phyloP scores from a whole-genome alignment of 2,797 vertebrate species.

The Pangasius krempfi region DNA sequence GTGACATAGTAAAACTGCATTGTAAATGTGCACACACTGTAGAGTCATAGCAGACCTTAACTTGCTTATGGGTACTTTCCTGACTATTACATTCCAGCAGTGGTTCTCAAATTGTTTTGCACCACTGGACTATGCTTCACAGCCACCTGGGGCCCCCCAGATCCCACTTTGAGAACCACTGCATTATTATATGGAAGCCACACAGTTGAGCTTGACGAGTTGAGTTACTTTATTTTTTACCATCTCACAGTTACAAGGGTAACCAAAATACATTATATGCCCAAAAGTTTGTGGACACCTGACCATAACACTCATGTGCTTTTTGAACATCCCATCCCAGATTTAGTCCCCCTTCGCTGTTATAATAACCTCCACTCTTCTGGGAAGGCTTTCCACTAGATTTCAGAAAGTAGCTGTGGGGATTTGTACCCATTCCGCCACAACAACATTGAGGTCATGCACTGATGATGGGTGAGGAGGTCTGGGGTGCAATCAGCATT shows the following conservation, averaged over 20 bases:
- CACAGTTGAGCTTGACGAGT: background rate
- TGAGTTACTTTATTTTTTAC: background rate
- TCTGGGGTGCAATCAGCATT: background rate
- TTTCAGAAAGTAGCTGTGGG: background rate
- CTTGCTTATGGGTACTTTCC: background rate
- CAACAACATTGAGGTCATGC: background rate
- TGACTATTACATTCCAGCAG: background rate
- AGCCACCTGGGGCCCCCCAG: background rate
- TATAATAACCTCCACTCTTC: background rate
- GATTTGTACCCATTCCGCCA: background rate
- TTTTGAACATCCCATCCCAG: background rate
- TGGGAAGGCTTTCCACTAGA: background rate
- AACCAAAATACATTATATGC: background rate
- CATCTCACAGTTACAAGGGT: background rate
- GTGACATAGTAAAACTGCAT: background rate
- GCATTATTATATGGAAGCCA: background rate
- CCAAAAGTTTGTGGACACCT: background rate
- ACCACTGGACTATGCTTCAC: background rate
- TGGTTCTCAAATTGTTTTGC: background rate
- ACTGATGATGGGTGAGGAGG: background rate
- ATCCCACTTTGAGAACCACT: background rate
- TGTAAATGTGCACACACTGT: background rate
- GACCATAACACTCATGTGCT: background rate
- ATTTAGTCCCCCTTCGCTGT: background rate
- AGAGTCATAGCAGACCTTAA: background rate